Evolutionary conservation across 2,888 invertebrate genomes (phyloP).

Genomic region (Trichogramma evanescens): DNA sequence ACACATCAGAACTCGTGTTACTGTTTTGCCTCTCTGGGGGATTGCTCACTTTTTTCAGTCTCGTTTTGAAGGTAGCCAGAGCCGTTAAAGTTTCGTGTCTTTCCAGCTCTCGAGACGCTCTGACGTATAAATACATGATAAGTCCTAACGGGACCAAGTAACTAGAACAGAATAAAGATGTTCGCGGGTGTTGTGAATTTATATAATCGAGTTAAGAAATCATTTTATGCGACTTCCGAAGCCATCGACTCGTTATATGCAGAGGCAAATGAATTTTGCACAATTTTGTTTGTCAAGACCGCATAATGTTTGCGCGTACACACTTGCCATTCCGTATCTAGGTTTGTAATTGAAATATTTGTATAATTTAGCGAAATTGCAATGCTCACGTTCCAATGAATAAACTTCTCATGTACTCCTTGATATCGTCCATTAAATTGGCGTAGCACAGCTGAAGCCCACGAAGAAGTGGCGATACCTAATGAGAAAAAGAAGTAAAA

Average conservation of each 20-base stretch:
- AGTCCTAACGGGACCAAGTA: constrained; percentile 56
- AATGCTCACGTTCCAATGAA: constrained; percentile 59
- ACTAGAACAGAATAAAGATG: constrained; percentile 36
- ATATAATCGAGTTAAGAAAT: no score
- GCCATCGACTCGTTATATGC: no score
- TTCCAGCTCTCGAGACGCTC: constrained; percentile 58
- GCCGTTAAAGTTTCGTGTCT: constrained; percentile 52
- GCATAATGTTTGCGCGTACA: no score
- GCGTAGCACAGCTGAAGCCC: constrained; percentile 59
- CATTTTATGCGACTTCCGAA: no score
- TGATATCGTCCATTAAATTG: constrained; percentile 62
- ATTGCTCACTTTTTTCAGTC: constrained; percentile 33
- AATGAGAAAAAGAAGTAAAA: background rate
- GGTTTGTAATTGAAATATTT: no score
- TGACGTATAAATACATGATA: constrained; percentile 59
- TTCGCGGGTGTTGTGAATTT: no score
- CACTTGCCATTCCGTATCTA: no score
- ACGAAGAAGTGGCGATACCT: constrained; percentile 25
- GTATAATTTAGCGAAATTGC: background rate
- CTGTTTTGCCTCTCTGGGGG: constrained; percentile 16
- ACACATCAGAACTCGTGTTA: constrained; percentile 24
- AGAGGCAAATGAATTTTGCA: no score
- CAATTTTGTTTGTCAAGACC: no score
- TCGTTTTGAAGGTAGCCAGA: constrained; percentile 54
- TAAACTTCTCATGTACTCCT: constrained; percentile 59